Evolutionary conservation across 2,797 vertebrate genomes (phyloP), one percentile per base, ranked within the genome.

Genomic region (Crenuchus spilurus): DNA sequence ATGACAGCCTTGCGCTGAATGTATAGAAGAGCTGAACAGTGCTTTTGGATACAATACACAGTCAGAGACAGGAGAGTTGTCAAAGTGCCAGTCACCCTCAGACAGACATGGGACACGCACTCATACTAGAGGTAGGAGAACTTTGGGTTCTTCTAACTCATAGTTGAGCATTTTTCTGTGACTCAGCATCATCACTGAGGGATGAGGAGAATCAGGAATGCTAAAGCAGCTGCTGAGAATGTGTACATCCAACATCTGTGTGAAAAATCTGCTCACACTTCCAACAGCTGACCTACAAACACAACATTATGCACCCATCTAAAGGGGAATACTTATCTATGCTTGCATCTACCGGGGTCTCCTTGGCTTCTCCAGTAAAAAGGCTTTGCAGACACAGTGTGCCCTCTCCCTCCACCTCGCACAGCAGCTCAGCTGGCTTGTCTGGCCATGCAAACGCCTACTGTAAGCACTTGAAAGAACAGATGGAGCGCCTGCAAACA

Each of bases 381-480:
- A 48, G 20, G n/a, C 42, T 58, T 3, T 26, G 33, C 62, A 4
- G 30, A 57, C 88, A 89, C 87, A 86, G 85, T 78, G 28, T 82
- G 84, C 83, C 83, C 64, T 73, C 81, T 82, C 72, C 49, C 42
- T 6, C 42, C 2, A 18, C 0, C 31, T 87, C 33, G 28, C 90
- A 87, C 90, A 92, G 87, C 88, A 88, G 86, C 84, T 26, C 88
- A 91, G 92, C 92, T 93, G 92, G 90, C 86, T 81, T 73, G 73
- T 52, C 76, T 74, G 87, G 85, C 82, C 83, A 86, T 90, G 89
- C 90, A 89, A 86, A 91, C 83, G 87, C 89, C 90, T 92, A 89
- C 92, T 92, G 89, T 90, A 92, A 90, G 87, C 88, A 90, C 90
- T 93, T 92, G 90, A 90, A 13, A 57, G 49, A 60, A 65, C 75